These are phyloP conservation scores for Varanus salvator DNA, from an alignment of 2,113 vertebrate species.

Conservation along the genomic window DNA sequence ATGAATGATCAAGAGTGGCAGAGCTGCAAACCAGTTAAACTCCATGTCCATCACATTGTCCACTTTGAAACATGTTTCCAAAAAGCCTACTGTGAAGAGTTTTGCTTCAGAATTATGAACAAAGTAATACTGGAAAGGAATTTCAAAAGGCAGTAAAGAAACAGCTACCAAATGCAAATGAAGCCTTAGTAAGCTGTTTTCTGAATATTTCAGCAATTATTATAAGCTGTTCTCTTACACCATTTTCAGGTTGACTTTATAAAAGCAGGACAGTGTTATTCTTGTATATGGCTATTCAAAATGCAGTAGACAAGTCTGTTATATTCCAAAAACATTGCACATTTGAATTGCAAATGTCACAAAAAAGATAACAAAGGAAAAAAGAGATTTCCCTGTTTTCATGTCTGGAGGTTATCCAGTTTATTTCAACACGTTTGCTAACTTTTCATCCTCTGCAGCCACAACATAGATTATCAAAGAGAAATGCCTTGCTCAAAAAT, in stretches of 20 bases:
- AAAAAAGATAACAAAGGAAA: not conserved
- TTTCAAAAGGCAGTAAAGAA: not conserved
- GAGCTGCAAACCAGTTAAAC: not conserved
- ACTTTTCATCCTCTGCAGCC: constrained; percentile 27
- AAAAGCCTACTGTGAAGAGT: not conserved
- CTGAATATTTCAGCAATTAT: constrained; percentile 38
- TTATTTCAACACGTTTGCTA: constrained; percentile 24
- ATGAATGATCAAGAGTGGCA: not conserved
- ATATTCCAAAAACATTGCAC: not conserved
- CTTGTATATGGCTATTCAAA: constrained; percentile 35
- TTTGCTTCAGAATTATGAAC: not conserved
- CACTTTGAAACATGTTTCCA: not conserved
- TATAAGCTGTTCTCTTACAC: constrained; percentile 16
- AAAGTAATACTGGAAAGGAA: not conserved
- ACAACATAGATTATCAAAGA: constrained; percentile 1
- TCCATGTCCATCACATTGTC: not conserved
- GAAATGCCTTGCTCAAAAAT: constrained; percentile 3
- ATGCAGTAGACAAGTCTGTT: constrained; percentile 38
- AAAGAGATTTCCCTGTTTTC: not conserved
- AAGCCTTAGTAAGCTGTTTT: constrained; percentile 34
- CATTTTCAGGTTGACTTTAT: constrained; percentile 32
- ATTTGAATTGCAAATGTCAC: constrained; percentile 41
- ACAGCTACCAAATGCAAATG: not conserved
- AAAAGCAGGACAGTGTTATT: constrained; percentile 34
- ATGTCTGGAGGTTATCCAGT: not conserved